Evolutionary conservation across 2,888 invertebrate species (phyloP).

Genomic region (Octonoba sinensis): DNA sequence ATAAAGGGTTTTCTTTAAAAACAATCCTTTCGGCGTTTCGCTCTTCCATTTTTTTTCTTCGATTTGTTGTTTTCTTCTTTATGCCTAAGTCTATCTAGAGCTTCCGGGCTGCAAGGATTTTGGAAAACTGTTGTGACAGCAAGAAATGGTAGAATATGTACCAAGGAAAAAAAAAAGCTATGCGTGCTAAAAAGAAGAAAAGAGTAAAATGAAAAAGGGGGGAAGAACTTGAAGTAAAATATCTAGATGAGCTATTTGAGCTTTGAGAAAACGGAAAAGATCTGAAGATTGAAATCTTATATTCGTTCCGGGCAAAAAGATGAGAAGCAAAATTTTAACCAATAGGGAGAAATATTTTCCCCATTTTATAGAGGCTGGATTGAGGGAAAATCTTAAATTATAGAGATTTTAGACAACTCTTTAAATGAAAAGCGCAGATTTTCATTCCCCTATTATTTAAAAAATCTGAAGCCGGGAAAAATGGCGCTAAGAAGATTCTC

Average conservation of each 20-base stretch:
- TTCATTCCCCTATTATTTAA: no score
- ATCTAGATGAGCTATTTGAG: slow-evolving; percentile 60
- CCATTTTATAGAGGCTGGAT: background rate
- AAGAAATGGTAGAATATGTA: slow-evolving; percentile 37
- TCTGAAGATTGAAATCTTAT: slow-evolving; percentile 55
- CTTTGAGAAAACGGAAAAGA: slow-evolving; percentile 48
- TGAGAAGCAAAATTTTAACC: slow-evolving; percentile 2
- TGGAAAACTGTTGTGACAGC: slow-evolving; percentile 47
- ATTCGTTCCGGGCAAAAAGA: slow-evolving; percentile 22
- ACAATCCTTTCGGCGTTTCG: slow-evolving; percentile 23
- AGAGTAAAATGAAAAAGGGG: slow-evolving; percentile 14
- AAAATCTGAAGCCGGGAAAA: no score
- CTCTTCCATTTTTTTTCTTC: slow-evolving; percentile 7
- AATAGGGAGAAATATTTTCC: slow-evolving; percentile 18
- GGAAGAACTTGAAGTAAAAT: slow-evolving; percentile 37
- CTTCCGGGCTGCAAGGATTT: slow-evolving; percentile 41
- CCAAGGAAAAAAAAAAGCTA: slow-evolving; percentile 25
- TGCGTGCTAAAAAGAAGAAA: slow-evolving; percentile 7
- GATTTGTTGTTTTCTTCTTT: slow-evolving; percentile 18
- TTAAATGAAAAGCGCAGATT: no score
- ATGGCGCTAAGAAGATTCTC: no score
- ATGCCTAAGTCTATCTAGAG: slow-evolving; percentile 48
- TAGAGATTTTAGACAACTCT: no score
- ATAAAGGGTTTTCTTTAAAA: slow-evolving; percentile 29
- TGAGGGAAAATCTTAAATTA: no score